Evolutionary conservation across 2,888 invertebrate species (phyloP).

Genomic region (Pediacus dermestoides): DNA sequence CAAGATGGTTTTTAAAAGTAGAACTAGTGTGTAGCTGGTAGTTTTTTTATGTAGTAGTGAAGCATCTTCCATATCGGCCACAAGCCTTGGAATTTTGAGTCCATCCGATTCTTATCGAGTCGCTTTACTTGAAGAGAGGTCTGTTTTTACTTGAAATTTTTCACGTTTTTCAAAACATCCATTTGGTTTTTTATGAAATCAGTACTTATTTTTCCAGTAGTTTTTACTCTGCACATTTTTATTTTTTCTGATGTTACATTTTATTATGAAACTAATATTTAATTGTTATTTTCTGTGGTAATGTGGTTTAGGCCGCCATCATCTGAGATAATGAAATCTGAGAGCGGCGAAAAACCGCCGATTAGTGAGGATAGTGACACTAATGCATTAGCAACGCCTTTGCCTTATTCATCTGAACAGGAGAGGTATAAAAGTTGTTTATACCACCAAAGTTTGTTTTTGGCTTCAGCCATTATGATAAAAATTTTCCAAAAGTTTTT

Average conservation of each 20-base stretch:
- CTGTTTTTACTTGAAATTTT: constrained; percentile 26
- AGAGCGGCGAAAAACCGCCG: constrained; percentile 37
- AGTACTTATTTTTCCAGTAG: constrained; percentile 1
- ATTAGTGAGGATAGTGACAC: constrained; percentile 41
- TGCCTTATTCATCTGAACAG: constrained; percentile 40
- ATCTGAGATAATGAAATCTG: constrained; percentile 21
- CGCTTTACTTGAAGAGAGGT: constrained; percentile 39
- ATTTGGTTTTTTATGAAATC: not conserved
- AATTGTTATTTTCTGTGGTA: too few species aligned
- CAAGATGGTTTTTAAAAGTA: not conserved
- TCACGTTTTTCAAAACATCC: constrained; percentile 1
- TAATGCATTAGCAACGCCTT: constrained; percentile 35
- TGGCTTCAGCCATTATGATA: too few species aligned
- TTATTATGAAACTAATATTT: too few species aligned
- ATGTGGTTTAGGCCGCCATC: constrained; percentile 34
- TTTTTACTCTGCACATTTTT: constrained; percentile 1
- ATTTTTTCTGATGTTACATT: not conserved
- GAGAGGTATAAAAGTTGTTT: constrained; percentile 39
- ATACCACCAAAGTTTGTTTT: constrained; percentile 2
- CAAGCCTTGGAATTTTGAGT: constrained; percentile 42
- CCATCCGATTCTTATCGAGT: constrained; percentile 45
- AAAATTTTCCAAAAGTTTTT: too few species aligned
- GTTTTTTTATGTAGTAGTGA: constrained; percentile 38
- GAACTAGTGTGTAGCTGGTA: constrained; percentile 32
- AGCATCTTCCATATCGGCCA: constrained; percentile 35